A percentile compares a stretch with the other conserved stretches of the same genome.
Conservation (phyloP, 2,797 vertebrate genomes). For the Lutjanus campechanus region DNA sequence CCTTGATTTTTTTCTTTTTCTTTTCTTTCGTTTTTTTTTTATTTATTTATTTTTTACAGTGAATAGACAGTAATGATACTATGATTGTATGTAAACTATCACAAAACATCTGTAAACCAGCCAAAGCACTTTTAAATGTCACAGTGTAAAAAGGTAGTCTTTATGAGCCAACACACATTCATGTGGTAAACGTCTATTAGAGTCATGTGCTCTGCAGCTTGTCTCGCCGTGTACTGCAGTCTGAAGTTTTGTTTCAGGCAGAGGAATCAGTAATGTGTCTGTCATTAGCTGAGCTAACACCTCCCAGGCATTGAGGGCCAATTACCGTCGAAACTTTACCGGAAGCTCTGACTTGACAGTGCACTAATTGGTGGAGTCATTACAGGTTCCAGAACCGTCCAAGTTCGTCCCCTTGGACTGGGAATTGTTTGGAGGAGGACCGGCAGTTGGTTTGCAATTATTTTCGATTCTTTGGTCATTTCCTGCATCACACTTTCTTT, state of each 20-base stretch:
- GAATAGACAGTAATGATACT: background rate
- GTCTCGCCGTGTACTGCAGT: background rate
- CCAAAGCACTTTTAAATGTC: background rate
- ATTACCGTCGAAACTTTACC: constrained; percentile 61
- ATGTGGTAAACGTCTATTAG: background rate
- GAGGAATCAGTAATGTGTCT: constrained; percentile 32
- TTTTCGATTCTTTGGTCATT: background rate
- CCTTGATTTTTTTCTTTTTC: too few species aligned
- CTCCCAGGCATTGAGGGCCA: constrained; percentile 38
- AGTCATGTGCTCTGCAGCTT: background rate
- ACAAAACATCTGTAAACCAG: constrained; percentile 10
- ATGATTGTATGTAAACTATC: background rate
- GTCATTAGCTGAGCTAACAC: constrained; percentile 48
- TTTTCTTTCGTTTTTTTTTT: too few species aligned
- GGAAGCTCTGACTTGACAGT: constrained; percentile 49
- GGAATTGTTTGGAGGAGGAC: constrained; percentile 1
- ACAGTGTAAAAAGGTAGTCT: background rate
- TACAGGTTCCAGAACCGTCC: constrained; percentile 37
- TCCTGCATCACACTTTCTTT: constrained; percentile 2
- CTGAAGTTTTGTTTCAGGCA: constrained; percentile 8
- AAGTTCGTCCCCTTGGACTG: background rate
- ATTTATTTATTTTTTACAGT: too few species aligned
- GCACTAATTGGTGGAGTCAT: constrained; percentile 55
- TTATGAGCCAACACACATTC: background rate
- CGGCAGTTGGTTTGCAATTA: background rate